Evolutionary conservation across 2,113 vertebrate genomes (phyloP).

Genomic region (Proteles cristata): DNA sequence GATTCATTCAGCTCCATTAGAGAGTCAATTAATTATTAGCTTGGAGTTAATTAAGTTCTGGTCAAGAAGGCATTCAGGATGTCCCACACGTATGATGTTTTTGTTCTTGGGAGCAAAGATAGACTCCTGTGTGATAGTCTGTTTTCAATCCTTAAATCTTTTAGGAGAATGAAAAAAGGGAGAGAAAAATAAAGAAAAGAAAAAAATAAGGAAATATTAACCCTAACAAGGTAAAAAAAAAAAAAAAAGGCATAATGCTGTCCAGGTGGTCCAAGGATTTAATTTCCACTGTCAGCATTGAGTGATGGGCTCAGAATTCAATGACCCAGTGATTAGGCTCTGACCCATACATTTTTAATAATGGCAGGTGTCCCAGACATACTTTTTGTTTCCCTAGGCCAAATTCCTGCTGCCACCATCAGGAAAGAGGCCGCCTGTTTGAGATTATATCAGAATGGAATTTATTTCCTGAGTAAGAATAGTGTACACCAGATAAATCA

Average conservation of each 20-base stretch:
- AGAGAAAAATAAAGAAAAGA: neutral
- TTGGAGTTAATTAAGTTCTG: neutral
- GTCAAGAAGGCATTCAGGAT: neutral
- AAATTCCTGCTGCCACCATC: neutral
- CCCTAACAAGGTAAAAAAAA: neutral
- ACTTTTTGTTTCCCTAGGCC: neutral
- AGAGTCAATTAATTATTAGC: neutral
- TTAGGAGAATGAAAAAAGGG: neutral
- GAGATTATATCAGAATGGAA: neutral
- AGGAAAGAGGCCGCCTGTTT: neutral
- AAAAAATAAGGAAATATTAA: neutral
- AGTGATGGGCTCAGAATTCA: neutral
- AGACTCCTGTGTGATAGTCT: neutral
- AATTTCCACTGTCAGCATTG: neutral
- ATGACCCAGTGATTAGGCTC: neutral
- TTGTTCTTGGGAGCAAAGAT: neutral
- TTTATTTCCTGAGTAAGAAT: neutral
- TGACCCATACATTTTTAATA: conserved; percentile 46
- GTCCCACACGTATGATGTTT: neutral
- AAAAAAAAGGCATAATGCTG: neutral
- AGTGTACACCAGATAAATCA: neutral
- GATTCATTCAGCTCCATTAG: neutral
- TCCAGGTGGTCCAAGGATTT: conserved; percentile 27
- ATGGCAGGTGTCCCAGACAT: neutral
- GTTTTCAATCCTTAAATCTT: neutral